These are phyloP conservation scores for Drosophila prostipennis DNA, from an alignment of 2,888 invertebrate genomes.

Conservation along the genomic window DNA sequence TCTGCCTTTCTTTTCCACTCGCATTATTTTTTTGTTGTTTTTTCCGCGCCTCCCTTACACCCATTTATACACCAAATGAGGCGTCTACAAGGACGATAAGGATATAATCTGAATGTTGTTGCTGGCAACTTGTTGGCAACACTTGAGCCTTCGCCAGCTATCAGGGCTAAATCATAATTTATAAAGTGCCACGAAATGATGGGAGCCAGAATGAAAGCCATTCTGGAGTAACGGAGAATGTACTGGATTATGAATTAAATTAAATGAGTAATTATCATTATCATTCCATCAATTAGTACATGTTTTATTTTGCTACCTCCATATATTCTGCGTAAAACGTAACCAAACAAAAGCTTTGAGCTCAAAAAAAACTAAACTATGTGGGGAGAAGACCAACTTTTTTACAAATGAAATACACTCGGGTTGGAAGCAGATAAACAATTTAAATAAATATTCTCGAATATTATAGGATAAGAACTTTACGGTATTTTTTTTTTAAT, in stretches of 20 bases:
- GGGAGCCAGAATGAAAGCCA: constrained; percentile 3
- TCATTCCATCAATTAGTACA: background rate
- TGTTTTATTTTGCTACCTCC: background rate
- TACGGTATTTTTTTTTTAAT: no score
- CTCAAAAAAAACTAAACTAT: background rate
- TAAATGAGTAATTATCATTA: no score
- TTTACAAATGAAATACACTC: no score
- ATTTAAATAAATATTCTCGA: no score
- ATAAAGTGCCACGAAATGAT: constrained; percentile 61
- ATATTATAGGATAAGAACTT: no score
- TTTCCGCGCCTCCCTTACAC: constrained; percentile 25
- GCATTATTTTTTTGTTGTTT: constrained; percentile 13
- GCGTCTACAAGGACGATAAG: constrained; percentile 49
- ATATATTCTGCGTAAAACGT: background rate
- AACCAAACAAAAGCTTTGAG: background rate
- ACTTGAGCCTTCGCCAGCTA: constrained; percentile 47
- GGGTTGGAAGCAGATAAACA: no score
- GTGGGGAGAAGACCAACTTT: no score
- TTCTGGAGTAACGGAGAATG: constrained; percentile 3
- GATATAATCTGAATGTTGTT: constrained; percentile 32
- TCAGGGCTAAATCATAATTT: constrained; percentile 72
- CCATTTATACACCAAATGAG: constrained; percentile 77
- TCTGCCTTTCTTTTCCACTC: constrained; percentile 17
- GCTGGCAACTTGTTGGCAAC: constrained; percentile 70
- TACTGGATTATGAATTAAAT: background rate